Base-by-base conservation (phyloP, 2,113 vertebrate genomes). In the Sylvietta virens region DNA sequence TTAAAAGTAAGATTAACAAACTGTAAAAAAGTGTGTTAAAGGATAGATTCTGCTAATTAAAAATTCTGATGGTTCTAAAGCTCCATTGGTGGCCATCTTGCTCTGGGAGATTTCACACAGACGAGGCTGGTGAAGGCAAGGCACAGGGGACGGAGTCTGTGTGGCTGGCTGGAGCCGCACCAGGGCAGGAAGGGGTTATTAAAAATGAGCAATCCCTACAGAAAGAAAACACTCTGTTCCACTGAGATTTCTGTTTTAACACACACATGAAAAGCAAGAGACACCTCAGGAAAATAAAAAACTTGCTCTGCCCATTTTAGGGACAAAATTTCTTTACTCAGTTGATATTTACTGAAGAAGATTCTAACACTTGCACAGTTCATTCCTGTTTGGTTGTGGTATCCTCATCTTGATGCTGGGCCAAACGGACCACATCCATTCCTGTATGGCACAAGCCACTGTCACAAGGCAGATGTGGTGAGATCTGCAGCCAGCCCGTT, bases 1-100 rank as follows among this genome's bases (percentile, higher is more conserved):
- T 96, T 98, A 97, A 97, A 97, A 97, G 88, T 87, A 96, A 97
- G 95, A 96, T 96, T 94, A 97, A 94, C 74, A 87, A 97, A 97
- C 93, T 94, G 88, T 84, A 84, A 95, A 96, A 92, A 97, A 94
- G 84, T 85, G 82, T 87, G 91, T 91, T 92, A 97, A 97, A 95
- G 82, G 85, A 90, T 73, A 94, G 94, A 50, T 80, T 94, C 60
- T 88, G 88, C 69, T 86, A 88, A 82, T 86, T 92, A 95, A 95
- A 97, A 95, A 97, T 88, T 92, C 82, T 92, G 91, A 72, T 84
- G 84, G 65, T 66, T 96, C 70, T 95, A 92, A 95, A 96, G 96
- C 95, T 95, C 92, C 96, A 91, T 62, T 97, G 96, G 96, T 98
- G 96, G 97, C 90, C 95, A 97, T 97, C 95, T 92, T 96, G 97